Evolutionary conservation across 2,113 vertebrate genomes (phyloP).

Genomic region (Poecilia latipinna): DNA sequence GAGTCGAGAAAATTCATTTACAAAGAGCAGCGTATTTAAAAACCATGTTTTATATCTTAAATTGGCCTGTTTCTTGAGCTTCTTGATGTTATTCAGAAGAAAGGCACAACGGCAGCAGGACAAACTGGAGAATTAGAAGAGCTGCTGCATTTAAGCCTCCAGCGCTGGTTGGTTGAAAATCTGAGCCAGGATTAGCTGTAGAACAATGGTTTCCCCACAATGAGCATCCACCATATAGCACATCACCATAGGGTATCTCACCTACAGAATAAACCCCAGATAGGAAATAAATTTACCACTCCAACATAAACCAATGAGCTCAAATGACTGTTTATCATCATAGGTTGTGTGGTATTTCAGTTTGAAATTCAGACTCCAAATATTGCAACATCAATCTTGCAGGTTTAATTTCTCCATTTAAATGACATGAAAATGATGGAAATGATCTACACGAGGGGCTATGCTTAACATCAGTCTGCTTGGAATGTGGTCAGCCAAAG

Average conservation of each 20-base stretch:
- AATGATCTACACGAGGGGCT: constrained; percentile 63
- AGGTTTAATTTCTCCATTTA: constrained; percentile 15
- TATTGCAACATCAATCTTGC: constrained; percentile 19
- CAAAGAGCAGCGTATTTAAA: constrained; percentile 79
- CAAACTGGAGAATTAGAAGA: constrained; percentile 68
- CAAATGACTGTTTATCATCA: constrained; percentile 28
- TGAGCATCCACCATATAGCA: constrained; percentile 69
- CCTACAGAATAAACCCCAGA: constrained; percentile 45
- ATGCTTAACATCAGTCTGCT: constrained; percentile 65
- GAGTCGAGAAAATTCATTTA: constrained; percentile 81
- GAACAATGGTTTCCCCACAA: constrained; percentile 73
- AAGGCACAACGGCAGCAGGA: constrained; percentile 64
- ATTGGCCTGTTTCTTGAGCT: constrained; percentile 56
- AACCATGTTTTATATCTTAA: constrained; percentile 67
- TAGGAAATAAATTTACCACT: constrained; percentile 44
- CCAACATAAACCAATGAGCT: constrained; percentile 54
- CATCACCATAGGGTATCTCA: constrained; percentile 56
- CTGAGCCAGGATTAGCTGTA: constrained; percentile 71
- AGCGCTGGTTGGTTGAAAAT: constrained; percentile 68
- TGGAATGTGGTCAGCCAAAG: constrained; percentile 48
- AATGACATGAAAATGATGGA: constrained; percentile 57
- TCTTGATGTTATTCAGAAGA: constrained; percentile 68
- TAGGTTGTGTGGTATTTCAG: constrained; percentile 40
- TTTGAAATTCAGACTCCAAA: constrained; percentile 18
- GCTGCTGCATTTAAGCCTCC: constrained; percentile 70